Conservation (phyloP, 2,888 invertebrate genomes). For the Aproaerema taeniolella region DNA sequence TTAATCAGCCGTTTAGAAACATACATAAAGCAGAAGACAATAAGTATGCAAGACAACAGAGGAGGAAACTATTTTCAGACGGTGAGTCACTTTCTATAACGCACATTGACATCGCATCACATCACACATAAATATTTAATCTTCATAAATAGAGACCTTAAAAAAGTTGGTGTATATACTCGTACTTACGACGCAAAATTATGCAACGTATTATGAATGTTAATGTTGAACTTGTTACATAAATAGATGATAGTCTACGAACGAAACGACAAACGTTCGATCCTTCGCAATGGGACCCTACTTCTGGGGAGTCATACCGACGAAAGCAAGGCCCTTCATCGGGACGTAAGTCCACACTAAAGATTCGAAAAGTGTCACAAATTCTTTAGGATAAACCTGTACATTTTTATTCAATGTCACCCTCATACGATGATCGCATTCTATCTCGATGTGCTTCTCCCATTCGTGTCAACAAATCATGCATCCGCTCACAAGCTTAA, state of each 20-base stretch:
- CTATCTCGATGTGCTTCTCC: slow-evolving; percentile 65
- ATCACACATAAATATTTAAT: not conserved
- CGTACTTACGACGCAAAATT: too few species aligned
- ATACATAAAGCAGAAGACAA: slow-evolving; percentile 79
- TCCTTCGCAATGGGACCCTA: slow-evolving; percentile 53
- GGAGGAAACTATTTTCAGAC: slow-evolving; percentile 81
- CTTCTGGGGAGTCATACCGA: slow-evolving; percentile 72
- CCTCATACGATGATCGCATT: slow-evolving; percentile 63
- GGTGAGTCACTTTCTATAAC: slow-evolving; percentile 73
- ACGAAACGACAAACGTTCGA: slow-evolving; percentile 63
- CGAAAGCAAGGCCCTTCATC: slow-evolving; percentile 80
- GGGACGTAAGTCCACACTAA: slow-evolving; percentile 78
- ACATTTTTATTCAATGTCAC: slow-evolving; percentile 29
- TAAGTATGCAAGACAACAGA: slow-evolving; percentile 73
- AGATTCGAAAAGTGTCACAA: slow-evolving; percentile 24
- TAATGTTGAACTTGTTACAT: slow-evolving; percentile 35
- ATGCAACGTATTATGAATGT: too few species aligned
- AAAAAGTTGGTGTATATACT: too few species aligned
- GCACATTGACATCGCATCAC: slow-evolving; percentile 1
- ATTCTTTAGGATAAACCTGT: slow-evolving; percentile 23
- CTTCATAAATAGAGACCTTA: not conserved
- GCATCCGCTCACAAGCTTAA: slow-evolving; percentile 71
- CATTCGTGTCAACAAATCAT: slow-evolving; percentile 23
- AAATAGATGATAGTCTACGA: slow-evolving; percentile 59
- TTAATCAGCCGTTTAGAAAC: slow-evolving; percentile 95